Percentiles rank a stretch among this genome's conserved stretches.
These are phyloP conservation scores for Parnassius orleans DNA, from an alignment of 2,888 invertebrate species.

Conservation along the genomic window DNA sequence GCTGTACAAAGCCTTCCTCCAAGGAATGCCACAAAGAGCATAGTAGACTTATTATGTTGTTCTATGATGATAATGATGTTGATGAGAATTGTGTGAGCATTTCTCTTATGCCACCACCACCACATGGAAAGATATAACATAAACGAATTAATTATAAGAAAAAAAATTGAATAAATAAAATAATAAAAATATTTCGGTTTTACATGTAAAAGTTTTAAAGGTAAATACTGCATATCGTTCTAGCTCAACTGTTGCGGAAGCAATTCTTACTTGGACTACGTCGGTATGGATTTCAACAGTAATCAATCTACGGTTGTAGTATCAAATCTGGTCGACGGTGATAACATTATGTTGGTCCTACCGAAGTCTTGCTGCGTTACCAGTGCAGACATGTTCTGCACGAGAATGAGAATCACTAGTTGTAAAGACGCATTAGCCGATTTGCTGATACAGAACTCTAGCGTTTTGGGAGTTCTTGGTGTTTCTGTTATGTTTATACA, in stretches of 20 bases:
- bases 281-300: slow-evolving; percentile 47
- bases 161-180: too few relatives aligned
- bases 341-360: slow-evolving; percentile 42
- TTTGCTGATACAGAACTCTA: slow-evolving; percentile 59
- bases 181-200: too few relatives aligned
- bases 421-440: slow-evolving; percentile 56
- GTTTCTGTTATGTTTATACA: slow-evolving; percentile 73
- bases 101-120: too few relatives aligned
- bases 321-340: slow-evolving; percentile 41
- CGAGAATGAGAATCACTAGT: slow-evolving; percentile 45
- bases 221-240: slow-evolving; percentile 12
- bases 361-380: slow-evolving; percentile 56
- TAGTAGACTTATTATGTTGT: too few relatives aligned
- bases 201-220: too few relatives aligned
- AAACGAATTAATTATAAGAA: too few relatives aligned
- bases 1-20: too few relatives aligned
- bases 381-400: slow-evolving; percentile 42
- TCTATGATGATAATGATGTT: too few relatives aligned
- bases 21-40: too few relatives aligned
- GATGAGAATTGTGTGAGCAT: too few relatives aligned
- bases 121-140: too few relatives aligned
- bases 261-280: slow-evolving; percentile 56
- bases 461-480: slow-evolving; percentile 66
- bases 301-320: slow-evolving; percentile 52
- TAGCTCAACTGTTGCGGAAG: slow-evolving; percentile 71